These are phyloP conservation scores for Setophaga petechia DNA, from an alignment of 2,113 vertebrate species.

Conservation along the genomic window DNA sequence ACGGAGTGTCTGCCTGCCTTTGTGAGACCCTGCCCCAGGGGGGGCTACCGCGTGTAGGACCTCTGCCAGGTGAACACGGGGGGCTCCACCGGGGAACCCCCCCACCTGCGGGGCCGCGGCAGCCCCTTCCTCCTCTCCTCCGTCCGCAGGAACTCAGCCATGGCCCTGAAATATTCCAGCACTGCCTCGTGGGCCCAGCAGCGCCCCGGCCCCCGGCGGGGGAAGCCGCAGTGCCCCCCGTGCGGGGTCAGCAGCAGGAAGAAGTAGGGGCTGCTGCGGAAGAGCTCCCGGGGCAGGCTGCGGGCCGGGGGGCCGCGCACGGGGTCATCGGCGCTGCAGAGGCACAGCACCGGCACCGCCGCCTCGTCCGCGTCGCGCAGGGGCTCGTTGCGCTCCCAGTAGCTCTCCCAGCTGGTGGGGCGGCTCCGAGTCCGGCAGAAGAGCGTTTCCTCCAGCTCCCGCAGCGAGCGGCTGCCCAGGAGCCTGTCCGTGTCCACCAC, in stretches of 20 bases:
- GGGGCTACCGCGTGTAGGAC: conserved; percentile 70
- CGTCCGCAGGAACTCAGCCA: conserved; percentile 80
- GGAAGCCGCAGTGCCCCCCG: conserved; percentile 87
- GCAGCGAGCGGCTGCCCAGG: conserved; percentile 78
- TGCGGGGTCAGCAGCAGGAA: conserved; percentile 78
- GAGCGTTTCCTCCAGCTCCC: conserved; percentile 83
- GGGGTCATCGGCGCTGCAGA: conserved; percentile 84
- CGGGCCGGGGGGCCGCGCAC: conserved; percentile 71
- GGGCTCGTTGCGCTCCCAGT: conserved; percentile 90
- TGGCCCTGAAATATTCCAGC: conserved; percentile 82
- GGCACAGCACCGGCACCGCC: conserved; percentile 84
- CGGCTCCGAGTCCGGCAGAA: conserved; percentile 76
- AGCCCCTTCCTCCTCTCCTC: conserved; percentile 75
- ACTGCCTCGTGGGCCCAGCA: conserved; percentile 83
- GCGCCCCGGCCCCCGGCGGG: neutral
- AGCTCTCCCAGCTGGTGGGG: conserved; percentile 79
- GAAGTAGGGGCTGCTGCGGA: conserved; percentile 87
- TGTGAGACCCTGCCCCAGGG: neutral
- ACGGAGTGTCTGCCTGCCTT: conserved; percentile 65
- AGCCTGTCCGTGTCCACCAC: conserved; percentile 71
- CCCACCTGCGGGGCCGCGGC: conserved; percentile 39
- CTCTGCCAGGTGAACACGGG: conserved; percentile 78
- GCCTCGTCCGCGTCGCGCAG: conserved; percentile 89
- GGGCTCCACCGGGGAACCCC: rapidly evolving
- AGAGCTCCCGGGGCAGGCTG: conserved; percentile 80